These are phyloP conservation scores for Pangasius sanitwongsei DNA, from an alignment of 2,797 vertebrate genomes.

Conservation along the genomic window DNA sequence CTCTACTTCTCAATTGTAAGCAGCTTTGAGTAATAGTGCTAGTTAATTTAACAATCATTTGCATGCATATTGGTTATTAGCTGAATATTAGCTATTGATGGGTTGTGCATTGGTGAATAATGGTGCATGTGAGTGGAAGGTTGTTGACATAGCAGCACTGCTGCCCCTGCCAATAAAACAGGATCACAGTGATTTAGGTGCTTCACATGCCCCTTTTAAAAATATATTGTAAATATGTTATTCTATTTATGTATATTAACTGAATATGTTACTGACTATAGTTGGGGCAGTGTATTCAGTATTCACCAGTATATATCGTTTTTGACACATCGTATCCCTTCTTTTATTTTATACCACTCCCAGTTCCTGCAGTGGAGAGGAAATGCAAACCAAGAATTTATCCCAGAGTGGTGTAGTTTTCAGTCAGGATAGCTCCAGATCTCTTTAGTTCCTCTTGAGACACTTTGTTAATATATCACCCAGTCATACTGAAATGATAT, in stretches of 20 bases:
- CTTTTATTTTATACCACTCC: not conserved
- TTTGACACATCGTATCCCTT: not conserved
- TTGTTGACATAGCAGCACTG: not conserved
- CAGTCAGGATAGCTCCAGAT: not conserved
- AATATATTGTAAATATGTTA: not conserved
- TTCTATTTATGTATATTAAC: not conserved
- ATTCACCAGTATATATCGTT: not conserved
- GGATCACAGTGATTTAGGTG: not conserved
- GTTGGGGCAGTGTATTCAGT: not conserved
- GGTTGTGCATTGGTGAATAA: not conserved
- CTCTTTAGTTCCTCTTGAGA: not conserved
- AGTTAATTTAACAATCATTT: not conserved
- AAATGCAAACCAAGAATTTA: not conserved
- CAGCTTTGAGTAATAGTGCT: not conserved
- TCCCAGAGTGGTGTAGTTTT: not conserved
- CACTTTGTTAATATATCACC: not conserved
- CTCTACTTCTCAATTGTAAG: not conserved
- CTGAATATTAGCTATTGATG: not conserved
- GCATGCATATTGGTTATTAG: not conserved
- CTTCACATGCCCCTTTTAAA: not conserved
- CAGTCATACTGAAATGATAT: not conserved
- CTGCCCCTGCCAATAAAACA: not conserved
- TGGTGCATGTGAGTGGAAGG: not conserved
- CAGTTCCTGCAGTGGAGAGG: not conserved
- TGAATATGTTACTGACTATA: not conserved